These are phyloP conservation scores for Ataeniobius toweri DNA, from an alignment of 2,797 vertebrate genomes.

Conservation along the genomic window DNA sequence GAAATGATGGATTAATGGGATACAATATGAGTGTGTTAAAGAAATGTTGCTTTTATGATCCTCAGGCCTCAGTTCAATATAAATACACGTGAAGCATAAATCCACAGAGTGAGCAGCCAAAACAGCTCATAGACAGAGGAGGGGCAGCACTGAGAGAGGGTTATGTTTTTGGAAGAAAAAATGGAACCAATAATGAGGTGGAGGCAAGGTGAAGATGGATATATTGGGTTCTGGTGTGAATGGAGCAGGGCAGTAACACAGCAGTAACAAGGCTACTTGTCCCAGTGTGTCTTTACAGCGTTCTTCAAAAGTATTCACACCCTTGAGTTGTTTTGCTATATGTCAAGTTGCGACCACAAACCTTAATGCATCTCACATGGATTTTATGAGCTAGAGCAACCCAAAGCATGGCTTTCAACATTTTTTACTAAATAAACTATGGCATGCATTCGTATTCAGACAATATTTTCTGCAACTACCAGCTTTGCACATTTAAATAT, in stretches of 20 bases:
- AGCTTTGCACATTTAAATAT: not conserved
- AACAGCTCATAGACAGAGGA: slow-evolving; percentile 15
- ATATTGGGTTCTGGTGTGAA: slow-evolving; percentile 5
- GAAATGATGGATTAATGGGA: slow-evolving; percentile 66
- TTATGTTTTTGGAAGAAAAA: slow-evolving; percentile 27
- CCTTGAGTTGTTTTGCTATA: not conserved
- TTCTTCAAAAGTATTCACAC: no score
- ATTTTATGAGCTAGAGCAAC: not conserved
- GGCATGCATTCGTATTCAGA: not conserved
- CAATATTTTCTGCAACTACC: not conserved
- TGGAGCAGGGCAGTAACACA: not conserved
- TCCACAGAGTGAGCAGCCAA: slow-evolving; percentile 55
- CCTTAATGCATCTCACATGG: not conserved
- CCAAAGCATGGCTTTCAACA: not conserved
- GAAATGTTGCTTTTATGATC: slow-evolving; percentile 76
- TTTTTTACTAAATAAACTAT: not conserved
- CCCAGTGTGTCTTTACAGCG: not conserved
- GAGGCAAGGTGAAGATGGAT: slow-evolving; percentile 3
- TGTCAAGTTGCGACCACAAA: not conserved
- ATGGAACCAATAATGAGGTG: slow-evolving; percentile 32
- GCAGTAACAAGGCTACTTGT: slow-evolving; percentile 5
- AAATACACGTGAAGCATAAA: slow-evolving; percentile 73
- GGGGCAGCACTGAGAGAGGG: slow-evolving; percentile 9
- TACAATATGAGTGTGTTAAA: slow-evolving; percentile 69
- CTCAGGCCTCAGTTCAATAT: slow-evolving; percentile 62